Evolutionary conservation across 2,113 vertebrate genomes (phyloP), one percentile per base, ranked within the genome.

Genomic region (Marmota flaviventris): DNA sequence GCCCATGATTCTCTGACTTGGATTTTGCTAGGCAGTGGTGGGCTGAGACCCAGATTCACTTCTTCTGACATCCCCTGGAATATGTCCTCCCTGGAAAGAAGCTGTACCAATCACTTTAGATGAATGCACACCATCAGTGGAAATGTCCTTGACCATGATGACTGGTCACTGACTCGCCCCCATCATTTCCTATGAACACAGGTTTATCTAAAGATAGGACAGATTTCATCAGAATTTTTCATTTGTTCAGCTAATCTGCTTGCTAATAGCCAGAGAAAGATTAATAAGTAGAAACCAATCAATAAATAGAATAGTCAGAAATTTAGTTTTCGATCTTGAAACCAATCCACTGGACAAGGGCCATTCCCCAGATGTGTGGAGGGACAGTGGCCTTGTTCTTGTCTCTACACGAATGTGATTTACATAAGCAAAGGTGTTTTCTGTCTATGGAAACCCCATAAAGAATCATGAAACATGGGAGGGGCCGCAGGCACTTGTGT

Each of bases 251-350:
- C 58, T 79, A 94, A 82, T 17, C 17, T 34, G 4, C 32, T 85
- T 95, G 94, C n/a, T 91, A 42, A 75, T 65, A 89, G 11, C 67
- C 95, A 95, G 81, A 95, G 83, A 76, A 84, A 86, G 61, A 65
- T 96, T 94, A 91, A 77, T 45, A 90, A 58, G n/a, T 76, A 87
- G 95, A 97, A 96, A 93, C 91, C 53, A 9, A 14, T 8, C 94
- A 96, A 91, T 22, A 91, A 56, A 58, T 48, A 96, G 81, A 94
- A 95, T 12, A 70, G 20, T 69, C 85, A 39, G 81, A 91, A 95
- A 81, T 75, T 70, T 65, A 65, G 53, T 82, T 25, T 77, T 72
- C 83, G 63, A 92, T 72, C 82, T 89, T 56, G 5, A 51, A 93
- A 94, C 37, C 42, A 2, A 77, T 95, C 87, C 29, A 61, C 76